Percentiles rank a stretch among this genome's conserved stretches.
These are phyloP conservation scores for Belgica antarctica DNA, from an alignment of 2,888 invertebrate genomes.

Conservation along the genomic window DNA sequence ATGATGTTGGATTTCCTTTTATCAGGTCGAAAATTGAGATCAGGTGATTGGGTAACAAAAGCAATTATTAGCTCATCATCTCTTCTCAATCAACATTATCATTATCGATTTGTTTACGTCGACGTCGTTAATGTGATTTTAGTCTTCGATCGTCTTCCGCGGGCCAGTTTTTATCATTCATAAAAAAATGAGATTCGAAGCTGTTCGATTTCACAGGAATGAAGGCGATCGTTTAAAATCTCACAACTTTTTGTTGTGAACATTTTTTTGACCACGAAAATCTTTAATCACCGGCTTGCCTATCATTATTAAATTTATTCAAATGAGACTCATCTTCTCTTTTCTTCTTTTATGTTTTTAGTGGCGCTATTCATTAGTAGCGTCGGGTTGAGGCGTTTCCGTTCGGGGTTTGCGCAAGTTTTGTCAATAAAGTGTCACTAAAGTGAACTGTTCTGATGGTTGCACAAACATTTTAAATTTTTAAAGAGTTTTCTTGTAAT, in stretches of 20 bases:
- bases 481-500: no score
- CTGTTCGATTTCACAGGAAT: conserved; percentile 33
- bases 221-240: not conserved
- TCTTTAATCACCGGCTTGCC: conserved; percentile 28
- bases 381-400: no score
- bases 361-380: no score
- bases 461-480: no score
- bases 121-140: not conserved
- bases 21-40: conserved; percentile 3
- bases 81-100: conserved; percentile 23
- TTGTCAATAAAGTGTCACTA: no score
- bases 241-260: conserved; percentile 23
- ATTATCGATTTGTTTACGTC: conserved; percentile 17
- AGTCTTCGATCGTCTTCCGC: not conserved
- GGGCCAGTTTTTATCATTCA: conserved; percentile 33
- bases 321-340: conserved; percentile 22
- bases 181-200: conserved; percentile 33
- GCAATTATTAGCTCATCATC: conserved; percentile 40
- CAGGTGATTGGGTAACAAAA: conserved; percentile 43
- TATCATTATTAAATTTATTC: conserved; percentile 44
- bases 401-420: no score
- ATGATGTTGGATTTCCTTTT: not conserved
- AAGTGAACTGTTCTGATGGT: no score
- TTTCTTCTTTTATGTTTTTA: conserved; percentile 1
- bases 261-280: not conserved